Evolutionary conservation across 2,797 vertebrate genomes (phyloP), one percentile per base, ranked within the genome.

Genomic region (Lithobates sylvaticus): DNA sequence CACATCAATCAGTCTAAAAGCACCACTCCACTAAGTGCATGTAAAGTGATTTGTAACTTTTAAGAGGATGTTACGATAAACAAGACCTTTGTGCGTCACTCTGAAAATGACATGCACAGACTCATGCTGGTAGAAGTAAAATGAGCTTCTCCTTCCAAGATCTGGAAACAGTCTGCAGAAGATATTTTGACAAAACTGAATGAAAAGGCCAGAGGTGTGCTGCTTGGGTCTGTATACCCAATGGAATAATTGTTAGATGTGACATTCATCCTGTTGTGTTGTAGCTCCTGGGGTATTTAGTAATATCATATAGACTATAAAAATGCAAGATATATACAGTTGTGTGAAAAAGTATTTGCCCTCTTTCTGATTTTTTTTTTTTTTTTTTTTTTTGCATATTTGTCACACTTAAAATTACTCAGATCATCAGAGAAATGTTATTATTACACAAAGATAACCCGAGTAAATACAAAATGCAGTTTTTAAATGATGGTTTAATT

Each of bases 61-160:
- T 29, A 75, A 74, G 44, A 15, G 10, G 39, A 26, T 34, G 42
- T 50, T 75, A 50, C 36, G 39, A 27, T 80, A 80, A 86, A 76
- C 84, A 70, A 69, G 67, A 64, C 26, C n/a, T 67, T 29, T 26
- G 39, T 74, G 78, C 84, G 64, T 80, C 71, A 76, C 74, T 8
- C 36, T 50, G 32, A 42, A 85, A 65, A 80, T 74, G 26, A n/a
- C 54, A 74, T 74, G 23, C 34, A 67, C 13, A 74, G 42, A 16
- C n/a, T 69, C 32, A 73, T 75, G 58, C 70, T 80, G 54, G 29
- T 75, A 80, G 26, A 44, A 73, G 27, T n/a, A 78, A 29, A 65
- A 23, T 61, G 54, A 61, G 21, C 21, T 0, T 61, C 7, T 23
- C 18, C 54, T 23, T 61, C 21, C 21, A 61, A 61, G 7, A n/a